Conservation (phyloP, 2,888 invertebrate species). For the Macropis europaea region DNA sequence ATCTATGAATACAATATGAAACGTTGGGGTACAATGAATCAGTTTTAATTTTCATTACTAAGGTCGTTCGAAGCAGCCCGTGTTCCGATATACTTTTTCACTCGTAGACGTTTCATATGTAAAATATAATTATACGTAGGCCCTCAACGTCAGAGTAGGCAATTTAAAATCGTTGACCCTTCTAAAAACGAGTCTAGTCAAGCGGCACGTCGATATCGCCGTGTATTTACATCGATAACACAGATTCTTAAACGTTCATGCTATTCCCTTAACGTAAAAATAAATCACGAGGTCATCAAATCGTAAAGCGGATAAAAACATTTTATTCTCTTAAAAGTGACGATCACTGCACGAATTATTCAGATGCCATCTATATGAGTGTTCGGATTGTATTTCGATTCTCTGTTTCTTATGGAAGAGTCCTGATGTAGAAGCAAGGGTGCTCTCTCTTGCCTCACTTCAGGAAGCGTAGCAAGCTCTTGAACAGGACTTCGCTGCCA, state of each 20-base stretch:
- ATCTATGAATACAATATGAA: neutral
- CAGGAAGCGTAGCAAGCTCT: slow-evolving; percentile 74
- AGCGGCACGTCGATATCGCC: neutral
- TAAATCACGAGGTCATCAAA: slow-evolving; percentile 34
- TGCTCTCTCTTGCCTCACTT: slow-evolving; percentile 75
- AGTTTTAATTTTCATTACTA: neutral
- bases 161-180: slow-evolving; percentile 54
- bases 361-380: slow-evolving; percentile 32
- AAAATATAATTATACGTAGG: slow-evolving; percentile 49
- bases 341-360: slow-evolving; percentile 63
- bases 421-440: slow-evolving; percentile 75
- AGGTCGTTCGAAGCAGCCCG: neutral
- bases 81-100: too few relatives aligned
- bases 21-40: neutral
- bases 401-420: slow-evolving; percentile 72
- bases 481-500: slow-evolving; percentile 76
- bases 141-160: slow-evolving; percentile 57
- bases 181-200: slow-evolving; percentile 7
- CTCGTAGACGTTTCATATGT: slow-evolving; percentile 1
- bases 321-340: slow-evolving; percentile 49
- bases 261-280: slow-evolving; percentile 33
- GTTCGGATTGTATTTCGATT: slow-evolving; percentile 67
- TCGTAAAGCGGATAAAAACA: slow-evolving; percentile 46
- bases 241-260: slow-evolving; percentile 21
- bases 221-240: slow-evolving; percentile 51